A percentile compares a stretch with the other conserved stretches of the same genome.
These are phyloP conservation scores for Cerastis rubricosa DNA, from an alignment of 2,888 invertebrate species.

Conservation along the genomic window DNA sequence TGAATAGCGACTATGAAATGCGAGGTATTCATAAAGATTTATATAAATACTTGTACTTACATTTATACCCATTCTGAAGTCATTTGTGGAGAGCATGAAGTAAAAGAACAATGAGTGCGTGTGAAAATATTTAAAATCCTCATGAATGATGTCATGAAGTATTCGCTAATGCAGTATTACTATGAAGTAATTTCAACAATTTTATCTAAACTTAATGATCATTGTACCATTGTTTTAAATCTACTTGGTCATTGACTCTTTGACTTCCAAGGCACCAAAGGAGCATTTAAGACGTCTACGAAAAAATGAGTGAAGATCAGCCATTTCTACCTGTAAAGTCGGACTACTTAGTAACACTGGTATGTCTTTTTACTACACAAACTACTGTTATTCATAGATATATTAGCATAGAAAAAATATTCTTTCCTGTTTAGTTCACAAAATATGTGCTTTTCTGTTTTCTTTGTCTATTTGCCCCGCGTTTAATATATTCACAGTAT, in stretches of 20 bases:
- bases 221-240: neutral
- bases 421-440: neutral
- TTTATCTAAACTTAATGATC: slow-evolving; percentile 1
- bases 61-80: slow-evolving; percentile 16
- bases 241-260: slow-evolving; percentile 21
- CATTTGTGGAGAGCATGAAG: slow-evolving; percentile 21
- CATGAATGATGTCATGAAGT: slow-evolving; percentile 31
- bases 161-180: slow-evolving; percentile 11
- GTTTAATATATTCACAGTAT: slow-evolving; percentile 49
- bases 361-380: slow-evolving; percentile 6
- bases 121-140: slow-evolving; percentile 53
- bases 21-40: slow-evolving; percentile 40
- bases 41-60: neutral
- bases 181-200: slow-evolving; percentile 20
- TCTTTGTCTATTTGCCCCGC: slow-evolving; percentile 26
- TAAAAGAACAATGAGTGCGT: slow-evolving; percentile 50
- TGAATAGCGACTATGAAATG: slow-evolving; percentile 38
- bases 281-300: neutral
- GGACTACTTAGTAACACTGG: neutral
- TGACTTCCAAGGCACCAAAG: slow-evolving; percentile 1
- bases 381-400: slow-evolving; percentile 13
- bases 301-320: neutral
- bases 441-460: slow-evolving; percentile 11
- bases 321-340: neutral
- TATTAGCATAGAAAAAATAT: slow-evolving; percentile 17